Evolutionary conservation across 2,113 vertebrate genomes (phyloP), one percentile per base, ranked within the genome.

Genomic region (Nyctereutes procyonoides): DNA sequence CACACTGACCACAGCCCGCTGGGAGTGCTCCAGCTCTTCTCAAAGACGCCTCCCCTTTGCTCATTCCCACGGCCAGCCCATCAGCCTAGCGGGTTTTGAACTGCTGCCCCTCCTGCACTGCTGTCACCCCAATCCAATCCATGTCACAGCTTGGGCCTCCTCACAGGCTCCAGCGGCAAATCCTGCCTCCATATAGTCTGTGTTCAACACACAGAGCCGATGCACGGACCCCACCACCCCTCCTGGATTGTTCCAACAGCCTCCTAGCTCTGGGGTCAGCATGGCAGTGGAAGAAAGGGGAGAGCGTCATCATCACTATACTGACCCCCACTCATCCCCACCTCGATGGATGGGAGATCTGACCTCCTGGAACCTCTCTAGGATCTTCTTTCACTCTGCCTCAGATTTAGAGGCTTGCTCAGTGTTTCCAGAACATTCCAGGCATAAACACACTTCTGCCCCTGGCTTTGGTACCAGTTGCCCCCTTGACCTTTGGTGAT

Each of bases 231-330:
- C 15, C 30, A 16, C 2, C 1, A 10, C 56, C 15, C 8, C 48
- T 26, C 56, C 28, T 16, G 16, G 48, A 10, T 28, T 5, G 12
- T 2, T 5, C 35, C 43, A 28, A 2, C 1, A 12, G 30, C 8
- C 20, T 81, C 55, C 74, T 35, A 17, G 35, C 30, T 35, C 62
- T 53, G 65, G 48, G 6, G 3, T 89, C 26, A 8, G n/a, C 17
- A 22, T 5, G 13, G 43, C 14, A 35, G 19, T 0, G 3, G 30
- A n/a, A 24, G 56, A 13, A 58, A 53, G 43, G 19, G 65, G 51
- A 48, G 2, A 0, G 0, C 2, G 0, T 24, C 56, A 9, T 5
- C 0, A 10, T 32, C 11, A 20, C 0, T 0, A 3, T n/a, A 30
- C 22, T 9, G 38, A 43, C 19, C 22, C 53, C 73, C 38, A 10